phyloP scores from a whole-genome alignment of 2,113 vertebrate genomes.

The Hepsetus odoe region DNA sequence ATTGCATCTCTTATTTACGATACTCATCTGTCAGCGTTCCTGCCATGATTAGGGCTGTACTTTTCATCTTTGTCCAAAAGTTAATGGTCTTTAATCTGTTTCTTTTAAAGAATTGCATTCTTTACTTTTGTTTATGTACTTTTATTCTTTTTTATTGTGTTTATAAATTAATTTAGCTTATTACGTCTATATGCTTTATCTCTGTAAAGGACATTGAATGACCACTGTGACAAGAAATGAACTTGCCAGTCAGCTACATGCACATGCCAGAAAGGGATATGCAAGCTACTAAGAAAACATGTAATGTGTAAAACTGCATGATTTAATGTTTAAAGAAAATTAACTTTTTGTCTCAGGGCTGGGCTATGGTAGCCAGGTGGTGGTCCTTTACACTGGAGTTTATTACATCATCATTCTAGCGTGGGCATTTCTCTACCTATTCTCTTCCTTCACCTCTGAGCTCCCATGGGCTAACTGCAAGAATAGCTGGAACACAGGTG shows the following conservation, averaged over 20 bases:
- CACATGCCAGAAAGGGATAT: neutral
- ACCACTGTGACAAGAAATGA: too few species aligned
- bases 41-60: too few species aligned
- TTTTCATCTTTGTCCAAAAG: too few species aligned
- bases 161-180: too few species aligned
- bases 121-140: too few species aligned
- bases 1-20: too few species aligned
- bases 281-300: neutral
- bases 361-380: constrained; percentile 75
- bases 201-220: too few species aligned
- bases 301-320: neutral
- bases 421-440: constrained; percentile 93
- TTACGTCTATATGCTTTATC: too few species aligned
- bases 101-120: too few species aligned
- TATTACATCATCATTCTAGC: constrained; percentile 93
- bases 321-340: neutral
- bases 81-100: too few species aligned
- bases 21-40: too few species aligned
- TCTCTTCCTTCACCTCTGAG: constrained; percentile 84
- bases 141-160: too few species aligned
- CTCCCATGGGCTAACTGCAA: constrained; percentile 90
- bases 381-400: constrained; percentile 73
- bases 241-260: neutral
- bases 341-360: constrained; percentile 61
- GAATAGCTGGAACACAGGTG: constrained; percentile 94